Evolutionary conservation across 1,140 invertebrate genomes (phyloP).

Genomic region (Drosophila chauvacae): DNA sequence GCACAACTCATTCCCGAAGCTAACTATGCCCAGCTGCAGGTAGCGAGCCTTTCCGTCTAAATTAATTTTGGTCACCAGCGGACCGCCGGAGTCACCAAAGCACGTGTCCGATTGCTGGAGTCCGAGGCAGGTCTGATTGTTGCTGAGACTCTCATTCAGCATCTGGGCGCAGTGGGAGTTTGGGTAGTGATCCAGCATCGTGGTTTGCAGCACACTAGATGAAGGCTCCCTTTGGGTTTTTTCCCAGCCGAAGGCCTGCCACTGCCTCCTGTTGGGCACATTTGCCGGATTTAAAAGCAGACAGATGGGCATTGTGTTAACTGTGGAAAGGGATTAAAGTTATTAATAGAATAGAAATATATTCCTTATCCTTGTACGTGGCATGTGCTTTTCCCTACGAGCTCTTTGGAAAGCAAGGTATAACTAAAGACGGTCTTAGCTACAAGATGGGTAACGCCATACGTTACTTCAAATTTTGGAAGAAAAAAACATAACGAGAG

Average conservation of each 20-base stretch:
- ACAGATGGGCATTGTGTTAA: constrained; percentile 45
- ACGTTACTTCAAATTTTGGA: too few relatives aligned
- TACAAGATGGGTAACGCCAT: too few relatives aligned
- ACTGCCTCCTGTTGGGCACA: not conserved
- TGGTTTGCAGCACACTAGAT: constrained; percentile 22
- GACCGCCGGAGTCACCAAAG: constrained; percentile 45
- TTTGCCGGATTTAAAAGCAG: constrained; percentile 18
- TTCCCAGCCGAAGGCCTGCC: constrained; percentile 46
- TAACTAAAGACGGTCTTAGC: too few relatives aligned
- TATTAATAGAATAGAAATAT: too few relatives aligned
- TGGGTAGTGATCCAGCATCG: not conserved
- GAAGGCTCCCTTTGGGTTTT: not conserved
- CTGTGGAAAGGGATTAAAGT: not conserved
- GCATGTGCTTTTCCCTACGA: too few relatives aligned
- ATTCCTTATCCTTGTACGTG: too few relatives aligned
- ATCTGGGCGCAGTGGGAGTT: not conserved
- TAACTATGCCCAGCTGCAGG: constrained; percentile 52
- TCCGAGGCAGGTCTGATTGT: constrained; percentile 28
- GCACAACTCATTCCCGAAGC: constrained; percentile 11
- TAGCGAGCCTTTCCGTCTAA: constrained; percentile 10
- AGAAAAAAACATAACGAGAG: too few relatives aligned
- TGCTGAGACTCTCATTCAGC: not conserved
- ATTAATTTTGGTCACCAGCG: constrained; percentile 12
- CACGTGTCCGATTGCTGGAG: constrained; percentile 23
- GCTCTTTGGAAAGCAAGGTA: too few relatives aligned